Percentiles rank a stretch among this genome's conserved stretches.
Evolutionary conservation across 2,113 vertebrate species (phyloP).

Genomic region (Phainopepla nitens): DNA sequence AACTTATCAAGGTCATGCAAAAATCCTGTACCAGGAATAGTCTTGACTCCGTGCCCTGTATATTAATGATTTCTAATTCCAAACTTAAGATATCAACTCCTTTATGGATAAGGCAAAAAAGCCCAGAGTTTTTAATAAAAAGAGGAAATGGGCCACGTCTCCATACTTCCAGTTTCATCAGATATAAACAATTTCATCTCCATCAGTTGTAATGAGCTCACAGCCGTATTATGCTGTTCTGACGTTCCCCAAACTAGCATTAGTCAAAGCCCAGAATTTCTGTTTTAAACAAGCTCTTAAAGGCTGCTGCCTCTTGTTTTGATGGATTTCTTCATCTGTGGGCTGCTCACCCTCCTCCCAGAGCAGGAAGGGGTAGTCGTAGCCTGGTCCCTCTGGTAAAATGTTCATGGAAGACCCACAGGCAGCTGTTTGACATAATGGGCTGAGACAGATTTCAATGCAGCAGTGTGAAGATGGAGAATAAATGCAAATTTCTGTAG

Average conservation of each 20-base stretch:
- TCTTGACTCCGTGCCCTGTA: not conserved
- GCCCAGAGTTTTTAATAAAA: not conserved
- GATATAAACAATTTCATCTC: not conserved
- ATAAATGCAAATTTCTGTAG: not conserved
- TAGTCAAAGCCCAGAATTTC: not conserved
- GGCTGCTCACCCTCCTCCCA: not conserved
- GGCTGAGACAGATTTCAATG: not conserved
- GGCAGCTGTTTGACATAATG: not conserved
- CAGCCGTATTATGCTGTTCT: not conserved
- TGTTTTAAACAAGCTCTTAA: not conserved
- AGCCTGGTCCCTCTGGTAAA: not conserved
- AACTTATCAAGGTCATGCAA: slow-evolving; percentile 21
- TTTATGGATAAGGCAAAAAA: not conserved
- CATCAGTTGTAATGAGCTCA: not conserved
- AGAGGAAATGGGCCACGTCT: not conserved
- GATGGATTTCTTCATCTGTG: not conserved
- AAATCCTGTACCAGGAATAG: slow-evolving; percentile 1
- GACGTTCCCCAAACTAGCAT: not conserved
- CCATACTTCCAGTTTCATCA: not conserved
- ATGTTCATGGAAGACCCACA: not conserved
- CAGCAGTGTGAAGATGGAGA: not conserved
- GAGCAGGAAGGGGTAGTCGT: not conserved
- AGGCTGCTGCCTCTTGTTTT: not conserved
- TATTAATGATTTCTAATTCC: not conserved
- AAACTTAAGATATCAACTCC: not conserved